These are phyloP conservation scores for Paramormyrops kingsleyae DNA, from an alignment of 2,113 vertebrate species.

Conservation along the genomic window DNA sequence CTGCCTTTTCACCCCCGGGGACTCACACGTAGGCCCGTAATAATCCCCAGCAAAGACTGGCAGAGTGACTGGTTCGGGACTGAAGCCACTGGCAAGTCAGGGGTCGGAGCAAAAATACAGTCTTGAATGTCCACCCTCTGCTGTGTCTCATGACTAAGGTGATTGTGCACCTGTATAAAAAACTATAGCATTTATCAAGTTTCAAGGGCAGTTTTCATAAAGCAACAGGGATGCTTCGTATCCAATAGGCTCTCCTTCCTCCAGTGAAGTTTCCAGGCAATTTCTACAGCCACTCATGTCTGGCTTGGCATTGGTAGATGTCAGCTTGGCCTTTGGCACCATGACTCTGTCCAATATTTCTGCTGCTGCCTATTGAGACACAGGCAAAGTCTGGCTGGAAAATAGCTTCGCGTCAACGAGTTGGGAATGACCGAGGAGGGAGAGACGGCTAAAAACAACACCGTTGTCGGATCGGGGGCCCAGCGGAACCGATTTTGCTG, in stretches of 20 bases:
- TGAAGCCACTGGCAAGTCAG: background rate
- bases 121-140: background rate
- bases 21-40: background rate
- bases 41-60: background rate
- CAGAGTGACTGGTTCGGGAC: background rate
- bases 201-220: background rate
- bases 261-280: background rate
- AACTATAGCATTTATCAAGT: background rate
- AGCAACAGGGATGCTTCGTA: background rate
- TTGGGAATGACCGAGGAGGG: slow-evolving; percentile 62
- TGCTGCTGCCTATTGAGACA: slow-evolving; percentile 69
- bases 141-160: background rate
- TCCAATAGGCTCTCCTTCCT: background rate
- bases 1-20: background rate
- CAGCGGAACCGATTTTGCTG: slow-evolving; percentile 50
- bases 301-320: slow-evolving; percentile 48
- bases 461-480: slow-evolving; percentile 64
- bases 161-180: background rate
- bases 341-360: slow-evolving; percentile 51
- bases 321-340: slow-evolving; percentile 43
- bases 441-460: slow-evolving; percentile 62
- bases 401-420: slow-evolving; percentile 69
- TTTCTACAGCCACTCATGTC: slow-evolving; percentile 59
- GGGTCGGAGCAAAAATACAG: background rate
- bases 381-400: slow-evolving; percentile 56